Conservation (phyloP, 2,113 vertebrate genomes). For the Lagopus leucura region DNA sequence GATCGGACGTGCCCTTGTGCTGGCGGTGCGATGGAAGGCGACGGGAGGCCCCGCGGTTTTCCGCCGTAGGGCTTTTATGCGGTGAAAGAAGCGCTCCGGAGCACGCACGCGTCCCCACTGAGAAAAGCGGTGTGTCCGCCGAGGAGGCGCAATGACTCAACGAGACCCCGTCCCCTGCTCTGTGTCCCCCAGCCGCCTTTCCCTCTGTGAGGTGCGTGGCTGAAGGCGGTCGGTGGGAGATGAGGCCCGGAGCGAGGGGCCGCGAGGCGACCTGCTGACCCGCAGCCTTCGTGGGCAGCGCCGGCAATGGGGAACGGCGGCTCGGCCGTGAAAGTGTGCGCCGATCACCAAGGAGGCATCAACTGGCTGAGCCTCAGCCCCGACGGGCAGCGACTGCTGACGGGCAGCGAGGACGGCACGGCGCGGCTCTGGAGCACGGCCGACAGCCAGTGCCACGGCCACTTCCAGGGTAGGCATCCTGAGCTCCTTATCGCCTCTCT, state of each 20-base stretch:
- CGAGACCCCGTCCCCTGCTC: background rate
- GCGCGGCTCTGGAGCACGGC: slow-evolving; percentile 83
- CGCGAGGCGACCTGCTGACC: background rate
- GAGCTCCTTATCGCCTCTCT: background rate
- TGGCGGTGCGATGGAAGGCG: background rate
- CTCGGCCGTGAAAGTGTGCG: slow-evolving; percentile 80
- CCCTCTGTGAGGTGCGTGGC: background rate
- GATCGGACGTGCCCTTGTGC: background rate
- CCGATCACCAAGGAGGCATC: slow-evolving; percentile 83
- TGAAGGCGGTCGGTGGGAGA: background rate
- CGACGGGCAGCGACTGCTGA: slow-evolving; percentile 82
- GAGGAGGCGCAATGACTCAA: background rate
- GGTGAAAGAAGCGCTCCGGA: rapidly evolving
- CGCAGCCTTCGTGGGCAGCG: background rate
- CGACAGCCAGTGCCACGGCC: slow-evolving; percentile 79
- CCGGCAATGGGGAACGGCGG: slow-evolving; percentile 79
- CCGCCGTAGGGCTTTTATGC: background rate
- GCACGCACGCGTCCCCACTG: background rate
- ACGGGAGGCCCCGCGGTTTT: too few relatives aligned
- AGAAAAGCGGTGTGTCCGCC: background rate
- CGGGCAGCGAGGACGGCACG: slow-evolving; percentile 84
- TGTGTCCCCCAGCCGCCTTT: background rate
- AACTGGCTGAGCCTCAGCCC: slow-evolving; percentile 87
- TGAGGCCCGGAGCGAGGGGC: background rate
- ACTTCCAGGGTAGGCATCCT: slow-evolving; percentile 75